A percentile compares a stretch with the other conserved stretches of the same genome.
These are phyloP conservation scores for Linnaemya tessellans DNA, from an alignment of 2,888 invertebrate genomes.

Conservation along the genomic window DNA sequence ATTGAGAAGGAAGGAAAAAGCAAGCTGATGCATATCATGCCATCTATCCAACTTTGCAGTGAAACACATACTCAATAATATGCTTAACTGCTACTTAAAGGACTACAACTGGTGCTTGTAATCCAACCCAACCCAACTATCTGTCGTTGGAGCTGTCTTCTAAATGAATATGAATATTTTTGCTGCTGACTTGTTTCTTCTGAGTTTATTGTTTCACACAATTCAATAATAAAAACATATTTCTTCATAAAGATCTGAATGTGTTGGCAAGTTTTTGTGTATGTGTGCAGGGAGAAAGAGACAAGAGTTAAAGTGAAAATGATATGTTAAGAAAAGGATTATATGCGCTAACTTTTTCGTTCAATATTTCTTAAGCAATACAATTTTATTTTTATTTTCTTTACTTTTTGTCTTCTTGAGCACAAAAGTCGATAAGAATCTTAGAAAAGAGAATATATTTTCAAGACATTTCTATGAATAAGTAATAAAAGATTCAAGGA, in stretches of 20 bases:
- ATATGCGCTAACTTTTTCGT: conserved; percentile 12
- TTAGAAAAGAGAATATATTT: not conserved
- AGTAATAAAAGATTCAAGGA: too few species aligned
- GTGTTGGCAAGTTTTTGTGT: conserved; percentile 24
- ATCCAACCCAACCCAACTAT: not conserved
- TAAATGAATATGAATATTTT: not conserved
- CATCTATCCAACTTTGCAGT: conserved; percentile 25
- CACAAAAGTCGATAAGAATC: not conserved
- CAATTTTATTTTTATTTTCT: not conserved
- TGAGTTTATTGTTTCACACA: conserved; percentile 9
- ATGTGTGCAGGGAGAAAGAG: not conserved
- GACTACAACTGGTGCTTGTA: not conserved
- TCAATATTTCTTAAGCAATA: not conserved
- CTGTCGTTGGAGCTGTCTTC: not conserved
- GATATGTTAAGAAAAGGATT: conserved; percentile 29
- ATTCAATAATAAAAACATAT: conserved; percentile 25
- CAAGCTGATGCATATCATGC: not conserved
- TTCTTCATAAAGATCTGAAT: conserved; percentile 14
- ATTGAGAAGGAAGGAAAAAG: not conserved
- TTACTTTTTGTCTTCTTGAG: not conserved
- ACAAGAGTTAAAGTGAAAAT: not conserved
- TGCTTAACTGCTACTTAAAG: conserved; percentile 29
- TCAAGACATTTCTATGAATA: not conserved
- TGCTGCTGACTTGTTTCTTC: not conserved
- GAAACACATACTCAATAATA: conserved; percentile 42